Percentiles rank a stretch among this genome's conserved stretches.
These are phyloP conservation scores for Thaleichthys pacificus DNA, from an alignment of 2,797 vertebrate genomes.

Conservation along the genomic window DNA sequence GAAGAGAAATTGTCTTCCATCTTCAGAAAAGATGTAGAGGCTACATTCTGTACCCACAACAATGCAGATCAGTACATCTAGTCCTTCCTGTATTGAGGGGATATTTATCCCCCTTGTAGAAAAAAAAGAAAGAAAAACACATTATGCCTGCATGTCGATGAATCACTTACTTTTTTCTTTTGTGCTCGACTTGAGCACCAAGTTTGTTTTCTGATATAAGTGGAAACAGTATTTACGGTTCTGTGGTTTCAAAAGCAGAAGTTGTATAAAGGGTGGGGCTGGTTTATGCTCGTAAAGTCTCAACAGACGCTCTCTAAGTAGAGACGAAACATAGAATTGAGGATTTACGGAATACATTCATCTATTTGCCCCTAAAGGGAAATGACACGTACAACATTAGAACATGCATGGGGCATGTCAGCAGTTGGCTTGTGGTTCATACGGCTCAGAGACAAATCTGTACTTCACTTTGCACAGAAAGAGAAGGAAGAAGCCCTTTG, in stretches of 20 bases:
- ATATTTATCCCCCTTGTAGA: slow-evolving; percentile 47
- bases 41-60: not conserved
- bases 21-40: not conserved
- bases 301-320: slow-evolving; percentile 19
- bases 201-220: slow-evolving; percentile 78
- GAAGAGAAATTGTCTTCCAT: not conserved
- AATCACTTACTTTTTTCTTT: slow-evolving; percentile 53
- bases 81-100: slow-evolving; percentile 60
- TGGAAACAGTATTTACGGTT: slow-evolving; percentile 67
- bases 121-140: slow-evolving; percentile 15
- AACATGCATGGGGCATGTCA: too few species aligned
- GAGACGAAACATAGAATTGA: slow-evolving; percentile 17
- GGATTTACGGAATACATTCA: too few species aligned
- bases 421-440: too few species aligned
- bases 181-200: slow-evolving; percentile 50
- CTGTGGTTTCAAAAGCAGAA: slow-evolving; percentile 50
- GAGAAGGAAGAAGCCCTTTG: not conserved
- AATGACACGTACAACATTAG: too few species aligned
- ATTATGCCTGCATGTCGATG: slow-evolving; percentile 34
- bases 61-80: slow-evolving; percentile 27
- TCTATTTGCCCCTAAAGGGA: too few species aligned
- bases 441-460: too few species aligned
- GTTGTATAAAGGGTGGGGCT: slow-evolving; percentile 55
- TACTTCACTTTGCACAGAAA: not conserved
- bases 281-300: slow-evolving; percentile 41